phyloP scores from a whole-genome alignment of 2,797 vertebrate species.

The Ataeniobius toweri region DNA sequence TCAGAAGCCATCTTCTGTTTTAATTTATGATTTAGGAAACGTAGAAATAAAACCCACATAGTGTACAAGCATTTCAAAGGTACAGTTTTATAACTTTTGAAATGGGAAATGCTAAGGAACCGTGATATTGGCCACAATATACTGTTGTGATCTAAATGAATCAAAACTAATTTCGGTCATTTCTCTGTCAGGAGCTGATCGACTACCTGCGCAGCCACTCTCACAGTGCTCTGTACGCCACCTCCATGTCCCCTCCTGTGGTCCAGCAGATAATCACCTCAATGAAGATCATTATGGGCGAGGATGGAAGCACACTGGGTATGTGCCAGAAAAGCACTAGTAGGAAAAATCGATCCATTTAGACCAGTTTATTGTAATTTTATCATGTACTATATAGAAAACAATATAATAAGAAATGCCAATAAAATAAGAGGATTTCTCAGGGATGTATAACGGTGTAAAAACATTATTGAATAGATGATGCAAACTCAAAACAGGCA shows the following conservation, averaged over 20 bases:
- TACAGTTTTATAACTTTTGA: too few relatives aligned
- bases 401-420: too few relatives aligned
- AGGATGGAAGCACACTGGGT: conserved; percentile 91
- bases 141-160: not conserved
- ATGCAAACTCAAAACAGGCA: too few relatives aligned
- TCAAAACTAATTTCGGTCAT: not conserved
- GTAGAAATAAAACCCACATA: not conserved
- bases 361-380: not conserved
- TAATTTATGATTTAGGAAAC: not conserved
- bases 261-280: conserved; percentile 92
- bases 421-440: too few relatives aligned
- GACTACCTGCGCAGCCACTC: conserved; percentile 91
- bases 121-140: not conserved
- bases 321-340: conserved; percentile 51
- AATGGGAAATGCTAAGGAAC: not conserved
- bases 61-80: not conserved
- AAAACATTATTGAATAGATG: too few relatives aligned
- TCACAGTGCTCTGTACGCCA: conserved; percentile 92
- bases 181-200: conserved; percentile 85
- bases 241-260: conserved; percentile 91
- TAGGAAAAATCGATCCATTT: not conserved
- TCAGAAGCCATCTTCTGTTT: not conserved
- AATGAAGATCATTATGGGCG: conserved; percentile 94
- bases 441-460: too few relatives aligned
- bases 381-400: too few relatives aligned